Evolutionary conservation across 1,140 invertebrate species (phyloP).

Genomic region (Cotesia typhae): DNA sequence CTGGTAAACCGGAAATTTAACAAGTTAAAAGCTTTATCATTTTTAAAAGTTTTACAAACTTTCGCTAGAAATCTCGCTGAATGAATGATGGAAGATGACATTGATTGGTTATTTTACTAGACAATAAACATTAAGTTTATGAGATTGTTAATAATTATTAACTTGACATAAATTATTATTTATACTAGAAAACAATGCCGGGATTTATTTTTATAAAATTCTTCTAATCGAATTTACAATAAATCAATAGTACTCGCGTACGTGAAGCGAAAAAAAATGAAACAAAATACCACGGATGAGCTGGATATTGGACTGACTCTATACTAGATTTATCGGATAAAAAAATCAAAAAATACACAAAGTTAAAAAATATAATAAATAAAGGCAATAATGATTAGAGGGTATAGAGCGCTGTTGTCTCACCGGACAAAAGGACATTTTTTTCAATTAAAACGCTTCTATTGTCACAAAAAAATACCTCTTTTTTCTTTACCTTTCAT

Average conservation of each 20-base stretch:
- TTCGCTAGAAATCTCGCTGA: too few species aligned
- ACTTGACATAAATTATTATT: background rate
- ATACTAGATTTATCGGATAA: constrained; percentile 10
- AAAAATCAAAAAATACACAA: constrained; percentile 9
- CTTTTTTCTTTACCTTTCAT: too few species aligned
- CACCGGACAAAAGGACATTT: background rate
- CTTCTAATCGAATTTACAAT: constrained; percentile 17
- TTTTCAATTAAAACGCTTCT: background rate
- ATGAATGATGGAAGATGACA: too few species aligned
- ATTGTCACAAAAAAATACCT: too few species aligned
- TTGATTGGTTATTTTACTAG: too few species aligned
- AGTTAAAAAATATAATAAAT: constrained; percentile 11
- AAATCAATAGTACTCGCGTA: constrained; percentile 19
- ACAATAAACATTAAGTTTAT: too few species aligned
- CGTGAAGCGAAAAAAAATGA: constrained; percentile 11
- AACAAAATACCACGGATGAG: constrained; percentile 10
- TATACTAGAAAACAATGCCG: background rate
- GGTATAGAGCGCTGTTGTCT: background rate
- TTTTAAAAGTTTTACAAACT: too few species aligned
- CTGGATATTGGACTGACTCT: constrained; percentile 5
- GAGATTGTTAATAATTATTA: too few species aligned
- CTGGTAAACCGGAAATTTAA: too few species aligned
- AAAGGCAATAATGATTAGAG: constrained; percentile 11
- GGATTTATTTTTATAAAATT: constrained; percentile 1
- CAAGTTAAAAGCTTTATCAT: too few species aligned